A percentile compares a stretch with the other conserved stretches of the same genome.
Conservation (phyloP, 2,888 invertebrate genomes). For the Drosophila nr. medialis region DNA sequence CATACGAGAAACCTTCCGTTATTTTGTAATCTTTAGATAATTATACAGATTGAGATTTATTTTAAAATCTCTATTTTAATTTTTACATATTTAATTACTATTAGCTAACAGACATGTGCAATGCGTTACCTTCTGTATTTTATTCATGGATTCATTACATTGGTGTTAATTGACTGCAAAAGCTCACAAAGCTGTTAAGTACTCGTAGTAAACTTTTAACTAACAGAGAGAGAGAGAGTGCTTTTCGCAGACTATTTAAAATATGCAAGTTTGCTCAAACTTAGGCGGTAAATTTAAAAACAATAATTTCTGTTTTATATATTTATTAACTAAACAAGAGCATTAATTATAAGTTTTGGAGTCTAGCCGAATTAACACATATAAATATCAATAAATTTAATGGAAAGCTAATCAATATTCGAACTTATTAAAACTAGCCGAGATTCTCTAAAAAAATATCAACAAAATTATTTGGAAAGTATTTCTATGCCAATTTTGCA, state of each 20-base stretch:
- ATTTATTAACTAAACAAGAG: slow-evolving; percentile 8
- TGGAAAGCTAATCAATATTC: slow-evolving; percentile 4
- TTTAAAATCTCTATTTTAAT: not conserved
- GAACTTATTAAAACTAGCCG: not conserved
- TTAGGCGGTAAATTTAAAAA: slow-evolving; percentile 1
- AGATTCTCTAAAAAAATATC: slow-evolving; percentile 27
- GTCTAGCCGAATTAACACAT: not conserved
- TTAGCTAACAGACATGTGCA: not conserved
- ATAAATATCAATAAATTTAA: slow-evolving; percentile 23
- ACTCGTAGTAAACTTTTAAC: not conserved
- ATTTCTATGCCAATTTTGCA: not conserved
- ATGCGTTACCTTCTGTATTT: not conserved
- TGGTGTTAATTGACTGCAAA: not conserved
- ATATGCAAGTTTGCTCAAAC: not conserved
- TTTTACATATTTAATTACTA: not conserved
- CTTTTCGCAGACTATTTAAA: not conserved
- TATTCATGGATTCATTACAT: not conserved
- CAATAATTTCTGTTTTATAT: not conserved
- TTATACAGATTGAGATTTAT: not conserved
- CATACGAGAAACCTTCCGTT: not conserved
- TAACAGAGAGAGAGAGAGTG: not conserved
- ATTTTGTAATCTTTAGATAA: not conserved
- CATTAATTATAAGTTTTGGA: not conserved
- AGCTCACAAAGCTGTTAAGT: slow-evolving; percentile 30
- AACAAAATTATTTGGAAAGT: slow-evolving; percentile 8